These are phyloP conservation scores for Fundulus diaphanus DNA, from an alignment of 2,797 vertebrate genomes.

Conservation along the genomic window DNA sequence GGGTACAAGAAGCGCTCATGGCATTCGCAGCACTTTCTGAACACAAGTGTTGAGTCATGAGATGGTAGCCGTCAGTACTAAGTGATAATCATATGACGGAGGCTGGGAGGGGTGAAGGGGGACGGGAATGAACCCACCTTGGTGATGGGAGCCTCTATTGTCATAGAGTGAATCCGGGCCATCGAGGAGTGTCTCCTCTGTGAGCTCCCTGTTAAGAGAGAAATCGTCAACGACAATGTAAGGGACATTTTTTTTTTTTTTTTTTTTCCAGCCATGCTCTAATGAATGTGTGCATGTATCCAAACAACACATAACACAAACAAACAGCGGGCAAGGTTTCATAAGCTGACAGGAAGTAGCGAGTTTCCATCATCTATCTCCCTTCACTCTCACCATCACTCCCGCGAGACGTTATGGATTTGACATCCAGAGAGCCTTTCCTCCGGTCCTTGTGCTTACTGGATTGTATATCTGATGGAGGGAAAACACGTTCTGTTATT, in stretches of 20 bases:
- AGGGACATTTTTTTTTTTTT: conserved; percentile 15
- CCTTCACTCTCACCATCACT: conserved; percentile 89
- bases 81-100: conserved; percentile 52
- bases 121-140: conserved; percentile 84
- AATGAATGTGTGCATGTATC: conserved; percentile 28
- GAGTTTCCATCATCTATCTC: conserved; percentile 56
- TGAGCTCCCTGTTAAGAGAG: conserved; percentile 83
- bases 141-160: conserved; percentile 97
- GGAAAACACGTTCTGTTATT: conserved; percentile 37
- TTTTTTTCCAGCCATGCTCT: conserved; percentile 25
- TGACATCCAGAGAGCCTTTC: conserved; percentile 95
- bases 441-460: conserved; percentile 93
- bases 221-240: conserved; percentile 26
- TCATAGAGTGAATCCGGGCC: conserved; percentile 99
- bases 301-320: conserved; percentile 59
- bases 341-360: conserved; percentile 32
- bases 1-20: conserved; percentile 49
- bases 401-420: conserved; percentile 88
- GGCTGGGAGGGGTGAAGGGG: conserved; percentile 14
- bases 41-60: conserved; percentile 56
- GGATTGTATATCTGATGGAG: conserved; percentile 87
- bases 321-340: conserved; percentile 48
- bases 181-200: conserved; percentile 96
- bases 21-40: conserved; percentile 38
- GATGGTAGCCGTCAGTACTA: conserved; percentile 39